Evolutionary conservation across 2,888 invertebrate species (phyloP).

Genomic region (Saturnia japonica): DNA sequence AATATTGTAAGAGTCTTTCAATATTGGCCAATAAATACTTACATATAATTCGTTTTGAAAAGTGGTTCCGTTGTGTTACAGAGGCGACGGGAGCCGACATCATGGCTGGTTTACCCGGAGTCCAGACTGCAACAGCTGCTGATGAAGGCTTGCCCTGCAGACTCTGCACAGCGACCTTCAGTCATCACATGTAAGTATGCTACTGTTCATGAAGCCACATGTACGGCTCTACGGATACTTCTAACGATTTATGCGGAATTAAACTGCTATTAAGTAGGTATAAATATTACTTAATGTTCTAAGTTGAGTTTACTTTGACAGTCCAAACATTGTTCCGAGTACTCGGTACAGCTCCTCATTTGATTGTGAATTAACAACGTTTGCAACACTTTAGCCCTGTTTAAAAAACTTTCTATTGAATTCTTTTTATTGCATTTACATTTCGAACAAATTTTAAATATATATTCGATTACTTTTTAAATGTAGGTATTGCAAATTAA

Average conservation of each 20-base stretch:
- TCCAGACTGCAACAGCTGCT: constrained; percentile 55
- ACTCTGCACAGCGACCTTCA: constrained; percentile 24
- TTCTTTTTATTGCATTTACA: too few relatives aligned
- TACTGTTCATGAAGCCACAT: constrained; percentile 48
- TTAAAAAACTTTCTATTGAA: too few relatives aligned
- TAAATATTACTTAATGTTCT: not conserved
- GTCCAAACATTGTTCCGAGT: not conserved
- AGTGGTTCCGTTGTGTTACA: constrained; percentile 25
- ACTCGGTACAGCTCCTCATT: not conserved
- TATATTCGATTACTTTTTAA: not conserved
- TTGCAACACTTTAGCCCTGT: not conserved
- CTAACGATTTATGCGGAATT: too few relatives aligned
- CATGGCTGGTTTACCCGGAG: constrained; percentile 61
- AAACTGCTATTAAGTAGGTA: too few relatives aligned
- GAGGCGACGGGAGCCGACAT: constrained; percentile 47
- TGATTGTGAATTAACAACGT: not conserved
- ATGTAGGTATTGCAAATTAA: not conserved
- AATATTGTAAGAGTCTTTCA: too few relatives aligned
- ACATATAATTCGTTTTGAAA: not conserved
- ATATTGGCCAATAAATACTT: too few relatives aligned
- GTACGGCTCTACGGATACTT: not conserved
- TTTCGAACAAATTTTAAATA: not conserved
- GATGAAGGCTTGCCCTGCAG: constrained; percentile 41
- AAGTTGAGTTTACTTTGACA: not conserved
- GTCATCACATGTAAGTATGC: constrained; percentile 23